Evolutionary conservation across 2,797 vertebrate genomes (phyloP).

Genomic region (Anniella stebbinsi): DNA sequence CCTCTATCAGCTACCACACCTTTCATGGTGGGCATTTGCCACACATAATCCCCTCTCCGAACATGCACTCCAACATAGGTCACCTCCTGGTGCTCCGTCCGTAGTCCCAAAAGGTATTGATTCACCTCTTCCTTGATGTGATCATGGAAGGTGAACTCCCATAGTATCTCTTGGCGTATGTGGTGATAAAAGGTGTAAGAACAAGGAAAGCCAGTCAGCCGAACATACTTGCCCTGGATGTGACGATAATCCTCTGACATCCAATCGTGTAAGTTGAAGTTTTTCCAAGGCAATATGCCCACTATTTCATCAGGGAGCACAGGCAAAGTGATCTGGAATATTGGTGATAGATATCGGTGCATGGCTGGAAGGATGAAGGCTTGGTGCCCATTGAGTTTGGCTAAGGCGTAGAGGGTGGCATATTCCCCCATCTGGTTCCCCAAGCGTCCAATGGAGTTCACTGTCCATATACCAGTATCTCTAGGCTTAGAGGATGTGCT

Average conservation of each 20-base stretch:
- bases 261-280: conserved; percentile 67
- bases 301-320: not conserved
- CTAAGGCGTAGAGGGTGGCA: conserved; percentile 70
- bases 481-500: rapidly evolving
- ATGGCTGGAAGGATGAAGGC: conserved; percentile 59
- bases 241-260: conserved; percentile 69
- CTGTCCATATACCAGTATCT: conserved; percentile 63
- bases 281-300: conserved; percentile 15
- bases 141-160: conserved; percentile 60
- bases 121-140: conserved; percentile 54
- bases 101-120: conserved; percentile 35
- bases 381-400: conserved; percentile 57
- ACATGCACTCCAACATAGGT: conserved; percentile 76
- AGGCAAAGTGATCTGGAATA: conserved; percentile 69
- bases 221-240: conserved; percentile 52
- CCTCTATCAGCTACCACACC: conserved; percentile 73
- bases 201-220: conserved; percentile 64
- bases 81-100: conserved; percentile 17
- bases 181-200: conserved; percentile 74
- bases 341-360: conserved; percentile 54
- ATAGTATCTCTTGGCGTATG: conserved; percentile 57
- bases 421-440: conserved; percentile 76
- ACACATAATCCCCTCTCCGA: conserved; percentile 74
- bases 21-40: conserved; percentile 72
- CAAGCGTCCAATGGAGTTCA: conserved; percentile 65